phyloP scores from a whole-genome alignment of 2,113 vertebrate genomes.

The Chauna torquata region DNA sequence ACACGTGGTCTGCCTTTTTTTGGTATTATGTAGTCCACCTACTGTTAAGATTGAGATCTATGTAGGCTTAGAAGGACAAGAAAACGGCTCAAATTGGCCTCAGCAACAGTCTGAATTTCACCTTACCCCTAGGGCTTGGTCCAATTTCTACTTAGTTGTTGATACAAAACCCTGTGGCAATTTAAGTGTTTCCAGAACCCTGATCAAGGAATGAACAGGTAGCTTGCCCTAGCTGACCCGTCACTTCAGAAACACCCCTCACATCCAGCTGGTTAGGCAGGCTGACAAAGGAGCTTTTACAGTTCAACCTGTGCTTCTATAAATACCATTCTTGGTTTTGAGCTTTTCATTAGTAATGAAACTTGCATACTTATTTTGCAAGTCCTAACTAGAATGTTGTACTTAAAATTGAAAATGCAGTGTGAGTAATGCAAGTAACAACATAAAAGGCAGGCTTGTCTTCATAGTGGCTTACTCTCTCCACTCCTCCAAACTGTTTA shows the following conservation, averaged over 20 bases:
- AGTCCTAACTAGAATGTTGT: constrained; percentile 11
- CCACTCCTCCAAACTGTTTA: not conserved
- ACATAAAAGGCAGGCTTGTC: not conserved
- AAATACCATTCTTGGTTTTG: not conserved
- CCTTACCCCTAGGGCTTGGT: not conserved
- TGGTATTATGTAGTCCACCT: not conserved
- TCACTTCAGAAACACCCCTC: not conserved
- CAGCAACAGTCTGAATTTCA: not conserved
- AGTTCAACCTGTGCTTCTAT: not conserved
- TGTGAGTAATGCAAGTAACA: not conserved
- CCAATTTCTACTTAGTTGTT: not conserved
- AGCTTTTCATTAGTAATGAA: not conserved
- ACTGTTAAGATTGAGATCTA: not conserved
- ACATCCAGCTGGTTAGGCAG: not conserved
- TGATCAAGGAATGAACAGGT: accelerated
- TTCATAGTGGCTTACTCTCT: not conserved
- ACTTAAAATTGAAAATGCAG: not conserved
- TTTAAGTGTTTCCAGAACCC: not conserved
- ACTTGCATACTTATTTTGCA: not conserved
- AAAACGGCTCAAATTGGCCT: not conserved
- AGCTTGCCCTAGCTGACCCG: not conserved
- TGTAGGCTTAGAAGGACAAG: not conserved
- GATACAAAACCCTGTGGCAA: not conserved
- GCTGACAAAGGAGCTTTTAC: not conserved
- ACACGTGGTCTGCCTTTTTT: not conserved